Percentiles rank a stretch among this genome's conserved stretches.
Conservation (phyloP, 2,113 vertebrate genomes). For the Condylura cristata region DNA sequence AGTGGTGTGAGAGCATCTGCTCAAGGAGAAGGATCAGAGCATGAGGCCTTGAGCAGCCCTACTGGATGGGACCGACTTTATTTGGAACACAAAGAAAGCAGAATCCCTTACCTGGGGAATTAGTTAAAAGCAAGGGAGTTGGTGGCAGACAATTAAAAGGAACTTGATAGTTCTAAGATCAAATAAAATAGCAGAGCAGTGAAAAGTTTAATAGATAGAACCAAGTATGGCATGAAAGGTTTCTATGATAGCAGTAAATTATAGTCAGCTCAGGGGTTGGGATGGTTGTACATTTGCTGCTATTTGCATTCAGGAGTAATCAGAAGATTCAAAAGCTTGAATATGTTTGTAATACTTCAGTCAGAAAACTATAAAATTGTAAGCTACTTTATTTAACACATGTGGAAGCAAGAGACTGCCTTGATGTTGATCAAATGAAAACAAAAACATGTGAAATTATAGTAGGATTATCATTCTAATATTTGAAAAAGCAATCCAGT, state of each 20-base stretch:
- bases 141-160: neutral
- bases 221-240: neutral
- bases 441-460: neutral
- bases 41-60: neutral
- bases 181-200: neutral
- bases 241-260: neutral
- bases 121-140: neutral
- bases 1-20: neutral
- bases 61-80: neutral
- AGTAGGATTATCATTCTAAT: neutral
- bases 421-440: slow-evolving; percentile 43
- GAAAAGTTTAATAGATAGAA: neutral
- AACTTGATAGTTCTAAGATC: neutral
- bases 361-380: slow-evolving; percentile 67
- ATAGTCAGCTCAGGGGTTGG: neutral
- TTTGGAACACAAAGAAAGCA: neutral
- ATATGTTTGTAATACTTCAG: slow-evolving; percentile 36
- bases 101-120: neutral
- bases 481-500: neutral
- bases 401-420: slow-evolving; percentile 62
- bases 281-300: neutral
- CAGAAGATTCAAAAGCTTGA: neutral
- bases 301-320: neutral
- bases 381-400: slow-evolving; percentile 60
- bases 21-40: neutral